Evolutionary conservation across 1,140 invertebrate genomes (phyloP).

Genomic region (Mycetomoellerius zeteki): DNA sequence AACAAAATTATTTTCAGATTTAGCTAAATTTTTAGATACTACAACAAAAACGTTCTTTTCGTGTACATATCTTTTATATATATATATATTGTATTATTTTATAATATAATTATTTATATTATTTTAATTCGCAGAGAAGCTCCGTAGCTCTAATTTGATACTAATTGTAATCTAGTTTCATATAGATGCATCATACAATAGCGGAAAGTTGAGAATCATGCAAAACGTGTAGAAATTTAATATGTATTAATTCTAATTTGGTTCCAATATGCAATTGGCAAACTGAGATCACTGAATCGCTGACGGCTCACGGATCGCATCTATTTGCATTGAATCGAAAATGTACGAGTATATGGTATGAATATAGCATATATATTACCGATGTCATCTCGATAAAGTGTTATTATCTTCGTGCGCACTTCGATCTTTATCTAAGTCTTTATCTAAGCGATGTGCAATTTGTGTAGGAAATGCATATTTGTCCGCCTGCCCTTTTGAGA

Average conservation of each 20-base stretch:
- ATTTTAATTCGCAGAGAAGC: not conserved
- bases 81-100: not conserved
- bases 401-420: slow-evolving; percentile 31
- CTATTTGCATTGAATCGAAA: slow-evolving; percentile 27
- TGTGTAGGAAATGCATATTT: slow-evolving; percentile 37
- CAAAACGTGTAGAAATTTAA: slow-evolving; percentile 3
- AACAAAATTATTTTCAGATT: too few relatives aligned
- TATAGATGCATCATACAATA: not conserved
- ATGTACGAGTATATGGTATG: not conserved
- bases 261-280: not conserved
- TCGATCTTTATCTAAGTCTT: slow-evolving; percentile 13
- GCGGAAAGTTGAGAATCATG: not conserved
- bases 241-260: slow-evolving; percentile 1
- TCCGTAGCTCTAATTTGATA: not conserved
- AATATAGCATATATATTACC: too few relatives aligned
- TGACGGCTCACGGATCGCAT: not conserved
- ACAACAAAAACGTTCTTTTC: too few relatives aligned
- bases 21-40: too few relatives aligned
- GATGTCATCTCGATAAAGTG: not conserved
- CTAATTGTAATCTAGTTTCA: not conserved
- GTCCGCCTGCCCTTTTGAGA: not conserved
- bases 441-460: not conserved
- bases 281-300: slow-evolving; percentile 14
- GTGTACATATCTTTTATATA: not conserved
- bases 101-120: not conserved